Evolutionary conservation across 2,888 invertebrate genomes (phyloP).

Genomic region (Meganola albula): DNA sequence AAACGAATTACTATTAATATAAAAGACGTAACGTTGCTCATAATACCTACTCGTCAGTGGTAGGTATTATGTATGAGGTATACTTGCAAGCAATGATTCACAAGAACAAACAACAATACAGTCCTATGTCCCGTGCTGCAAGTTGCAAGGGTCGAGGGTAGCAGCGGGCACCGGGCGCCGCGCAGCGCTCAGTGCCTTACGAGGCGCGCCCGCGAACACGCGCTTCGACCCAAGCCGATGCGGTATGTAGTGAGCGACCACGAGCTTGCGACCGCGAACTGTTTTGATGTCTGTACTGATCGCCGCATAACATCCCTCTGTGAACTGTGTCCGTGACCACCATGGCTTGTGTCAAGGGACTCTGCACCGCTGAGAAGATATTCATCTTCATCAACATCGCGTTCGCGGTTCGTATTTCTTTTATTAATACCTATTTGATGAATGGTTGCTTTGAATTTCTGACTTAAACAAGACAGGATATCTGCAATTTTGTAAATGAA

Average conservation of each 20-base stretch:
- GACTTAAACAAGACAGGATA: too few species aligned
- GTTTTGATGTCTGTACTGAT: constrained; percentile 2
- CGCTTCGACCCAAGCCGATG: constrained; percentile 14
- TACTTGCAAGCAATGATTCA: neutral
- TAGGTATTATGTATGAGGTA: neutral
- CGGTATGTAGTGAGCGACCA: constrained; percentile 20
- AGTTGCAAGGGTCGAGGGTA: constrained; percentile 9
- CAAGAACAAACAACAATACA: neutral
- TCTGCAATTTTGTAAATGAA: too few species aligned
- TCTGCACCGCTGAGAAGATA: constrained; percentile 61
- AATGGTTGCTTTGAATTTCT: too few species aligned
- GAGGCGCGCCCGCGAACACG: constrained; percentile 39
- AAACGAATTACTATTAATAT: constrained; percentile 9
- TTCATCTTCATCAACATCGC: constrained; percentile 72
- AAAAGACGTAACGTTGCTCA: too few species aligned
- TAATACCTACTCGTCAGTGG: neutral
- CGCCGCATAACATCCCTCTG: too few species aligned
- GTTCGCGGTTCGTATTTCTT: constrained; percentile 59
- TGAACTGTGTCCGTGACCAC: too few species aligned
- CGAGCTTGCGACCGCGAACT: constrained; percentile 10
- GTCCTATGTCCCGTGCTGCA: constrained; percentile 2
- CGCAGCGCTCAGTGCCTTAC: constrained; percentile 54
- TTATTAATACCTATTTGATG: too few species aligned
- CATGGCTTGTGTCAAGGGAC: constrained; percentile 56
- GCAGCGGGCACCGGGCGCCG: constrained; percentile 9